Percentiles rank a stretch among this genome's conserved stretches.
Evolutionary conservation across 2,113 vertebrate species (phyloP).

Genomic region (Campylomormyrus tamandua): DNA sequence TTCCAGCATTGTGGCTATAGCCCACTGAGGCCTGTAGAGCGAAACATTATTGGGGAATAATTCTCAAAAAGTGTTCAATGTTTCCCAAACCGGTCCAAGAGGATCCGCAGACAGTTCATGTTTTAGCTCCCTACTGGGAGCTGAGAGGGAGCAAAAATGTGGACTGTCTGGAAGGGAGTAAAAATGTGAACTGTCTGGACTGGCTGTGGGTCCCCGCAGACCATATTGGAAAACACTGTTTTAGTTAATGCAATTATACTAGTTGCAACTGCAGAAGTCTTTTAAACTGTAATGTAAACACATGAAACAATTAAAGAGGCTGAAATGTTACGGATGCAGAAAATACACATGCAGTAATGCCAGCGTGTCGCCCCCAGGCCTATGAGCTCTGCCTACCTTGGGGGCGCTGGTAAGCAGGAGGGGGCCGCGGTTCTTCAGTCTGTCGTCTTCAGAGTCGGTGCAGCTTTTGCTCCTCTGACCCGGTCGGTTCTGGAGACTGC

Average conservation of each 20-base stretch:
- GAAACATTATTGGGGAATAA: not conserved
- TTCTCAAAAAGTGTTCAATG: not conserved
- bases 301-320: not conserved
- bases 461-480: constrained; percentile 83
- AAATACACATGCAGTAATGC: not conserved
- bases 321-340: not conserved
- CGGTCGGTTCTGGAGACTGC: constrained; percentile 60
- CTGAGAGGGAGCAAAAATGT: not conserved
- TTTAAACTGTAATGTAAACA: not conserved
- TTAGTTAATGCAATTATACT: not conserved
- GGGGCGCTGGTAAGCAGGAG: constrained; percentile 36
- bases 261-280: not conserved
- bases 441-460: constrained; percentile 69
- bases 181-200: too few species aligned
- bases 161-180: not conserved
- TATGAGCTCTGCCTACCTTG: constrained; percentile 33
- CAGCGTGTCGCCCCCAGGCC: not conserved
- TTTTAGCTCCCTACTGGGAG: not conserved
- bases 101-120: not conserved
- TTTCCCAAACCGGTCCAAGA: not conserved
- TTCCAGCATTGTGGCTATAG: constrained; percentile 66
- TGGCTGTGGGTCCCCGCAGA: not conserved
- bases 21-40: constrained; percentile 43
- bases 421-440: constrained; percentile 58
- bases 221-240: not conserved